A percentile compares a stretch with the other conserved stretches of the same genome.
Evolutionary conservation across 2,113 vertebrate genomes (phyloP).

Genomic region (Urocolius indicus): DNA sequence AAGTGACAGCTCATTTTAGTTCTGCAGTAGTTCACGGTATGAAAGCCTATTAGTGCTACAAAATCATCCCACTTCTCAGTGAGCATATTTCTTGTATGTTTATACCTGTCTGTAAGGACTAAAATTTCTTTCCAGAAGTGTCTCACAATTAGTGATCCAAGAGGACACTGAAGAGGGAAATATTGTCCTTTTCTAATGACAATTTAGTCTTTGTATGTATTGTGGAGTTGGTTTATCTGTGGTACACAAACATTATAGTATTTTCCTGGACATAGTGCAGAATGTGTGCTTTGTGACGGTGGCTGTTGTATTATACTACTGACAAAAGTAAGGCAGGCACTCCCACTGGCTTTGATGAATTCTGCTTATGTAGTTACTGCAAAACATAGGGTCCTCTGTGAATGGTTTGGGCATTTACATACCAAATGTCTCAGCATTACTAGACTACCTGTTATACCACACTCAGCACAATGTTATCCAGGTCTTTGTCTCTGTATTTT

Average conservation of each 20-base stretch:
- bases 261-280: conserved; percentile 24
- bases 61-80: background rate
- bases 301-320: conserved; percentile 50
- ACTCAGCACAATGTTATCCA: conserved; percentile 38
- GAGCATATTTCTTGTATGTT: background rate
- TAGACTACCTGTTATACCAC: conserved; percentile 41
- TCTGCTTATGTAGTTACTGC: conserved; percentile 53
- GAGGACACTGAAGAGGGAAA: background rate
- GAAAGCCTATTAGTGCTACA: background rate
- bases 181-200: background rate
- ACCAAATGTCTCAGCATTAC: conserved; percentile 57
- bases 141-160: background rate
- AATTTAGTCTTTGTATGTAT: background rate
- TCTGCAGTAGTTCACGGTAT: background rate
- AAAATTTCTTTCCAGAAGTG: background rate
- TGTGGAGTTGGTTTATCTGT: background rate
- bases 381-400: conserved; percentile 49
- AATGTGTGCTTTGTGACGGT: conserved; percentile 48
- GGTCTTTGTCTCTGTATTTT: conserved; percentile 37
- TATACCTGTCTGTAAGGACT: background rate
- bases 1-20: background rate
- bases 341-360: conserved; percentile 52
- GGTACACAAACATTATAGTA: conserved; percentile 3
- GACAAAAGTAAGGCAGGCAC: conserved; percentile 51
- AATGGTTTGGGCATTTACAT: conserved; percentile 48